Evolutionary conservation across 2,113 vertebrate species (phyloP).

Genomic region (Pandion haliaetus): DNA sequence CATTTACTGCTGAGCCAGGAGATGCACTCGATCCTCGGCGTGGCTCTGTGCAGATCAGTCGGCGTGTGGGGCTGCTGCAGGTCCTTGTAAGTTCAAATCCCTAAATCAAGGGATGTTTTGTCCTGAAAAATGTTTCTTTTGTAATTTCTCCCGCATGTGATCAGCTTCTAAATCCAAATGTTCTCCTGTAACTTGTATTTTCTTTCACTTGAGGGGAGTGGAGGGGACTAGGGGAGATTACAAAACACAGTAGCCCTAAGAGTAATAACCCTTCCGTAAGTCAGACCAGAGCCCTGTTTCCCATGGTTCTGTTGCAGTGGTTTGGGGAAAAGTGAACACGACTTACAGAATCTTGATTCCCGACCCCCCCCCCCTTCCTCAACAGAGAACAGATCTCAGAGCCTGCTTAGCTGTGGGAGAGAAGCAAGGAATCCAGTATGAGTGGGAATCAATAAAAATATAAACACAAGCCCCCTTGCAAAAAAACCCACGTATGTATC

Average conservation of each 20-base stretch:
- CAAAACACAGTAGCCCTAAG: neutral
- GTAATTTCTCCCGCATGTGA: no score
- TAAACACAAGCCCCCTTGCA: neutral
- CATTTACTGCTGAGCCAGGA: neutral
- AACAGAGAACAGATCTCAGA: neutral
- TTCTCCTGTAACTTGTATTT: neutral
- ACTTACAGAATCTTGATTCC: neutral
- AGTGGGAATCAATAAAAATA: neutral
- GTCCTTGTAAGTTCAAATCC: neutral
- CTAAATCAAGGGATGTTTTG: neutral
- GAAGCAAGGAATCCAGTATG: neutral
- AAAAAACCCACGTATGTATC: neutral
- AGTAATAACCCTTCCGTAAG: neutral
- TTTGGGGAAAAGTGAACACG: neutral
- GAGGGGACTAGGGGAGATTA: no score
- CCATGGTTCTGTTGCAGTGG: no score
- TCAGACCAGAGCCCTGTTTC: neutral
- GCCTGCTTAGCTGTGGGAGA: neutral
- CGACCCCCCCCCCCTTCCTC: no score
- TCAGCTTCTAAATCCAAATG: neutral
- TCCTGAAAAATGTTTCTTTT: neutral
- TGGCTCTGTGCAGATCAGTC: no score
- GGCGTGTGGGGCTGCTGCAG: neutral
- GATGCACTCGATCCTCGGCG: rapidly evolving
- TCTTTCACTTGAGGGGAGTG: neutral